Evolutionary conservation across 2,888 invertebrate genomes (phyloP), one percentile per base, ranked within the genome.

Genomic region (Gastracanthus pulcherrimus): DNA sequence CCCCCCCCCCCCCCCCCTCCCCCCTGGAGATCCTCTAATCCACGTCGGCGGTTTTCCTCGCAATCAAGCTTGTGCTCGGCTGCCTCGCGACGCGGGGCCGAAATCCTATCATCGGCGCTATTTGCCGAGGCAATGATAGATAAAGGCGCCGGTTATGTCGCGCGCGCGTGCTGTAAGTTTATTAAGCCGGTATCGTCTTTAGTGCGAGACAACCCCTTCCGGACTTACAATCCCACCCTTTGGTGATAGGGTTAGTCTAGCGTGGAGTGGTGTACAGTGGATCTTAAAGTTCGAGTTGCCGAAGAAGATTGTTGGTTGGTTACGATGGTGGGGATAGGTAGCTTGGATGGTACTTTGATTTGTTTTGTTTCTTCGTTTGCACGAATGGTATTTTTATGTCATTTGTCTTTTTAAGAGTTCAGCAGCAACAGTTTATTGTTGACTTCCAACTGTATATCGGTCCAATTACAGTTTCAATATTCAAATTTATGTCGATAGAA

Each of bases 31-130:
- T n/a, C 3, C 45, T 41, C 16, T 48, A 69, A 51, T 69, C 41
- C 67, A 51, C 31, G n/a, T 71, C 66, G 41, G n/a, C 38, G 69
- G 60, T 58, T 70, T 58, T 70, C 48, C 69, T 19, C 16, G 23
- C 31, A 58, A 76, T 58, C 76, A 19, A 38, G 31, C 38, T 48
- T 11, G 16, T 55, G 23, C 11, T 3, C 3, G 31, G n/a, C 41
- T 58, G n/a, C 31, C 34, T 16, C 26, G 11, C 55, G n/a, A 19
- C 36, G 19, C 34, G 36, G 60, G 41, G 34, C 67, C 62, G 41
- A 48, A 75, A 76, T 76, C 70, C 76, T 31, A 76, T 70, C 74
- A 71, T 69, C 66, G 76, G 48, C 69, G 55, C 70, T 80, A 76
- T 76, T 80, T 76, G 55, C 70, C 51, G 36, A 45, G 66, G 34